Conservation (phyloP, 2,113 vertebrate genomes). For the Lanius collurio region DNA sequence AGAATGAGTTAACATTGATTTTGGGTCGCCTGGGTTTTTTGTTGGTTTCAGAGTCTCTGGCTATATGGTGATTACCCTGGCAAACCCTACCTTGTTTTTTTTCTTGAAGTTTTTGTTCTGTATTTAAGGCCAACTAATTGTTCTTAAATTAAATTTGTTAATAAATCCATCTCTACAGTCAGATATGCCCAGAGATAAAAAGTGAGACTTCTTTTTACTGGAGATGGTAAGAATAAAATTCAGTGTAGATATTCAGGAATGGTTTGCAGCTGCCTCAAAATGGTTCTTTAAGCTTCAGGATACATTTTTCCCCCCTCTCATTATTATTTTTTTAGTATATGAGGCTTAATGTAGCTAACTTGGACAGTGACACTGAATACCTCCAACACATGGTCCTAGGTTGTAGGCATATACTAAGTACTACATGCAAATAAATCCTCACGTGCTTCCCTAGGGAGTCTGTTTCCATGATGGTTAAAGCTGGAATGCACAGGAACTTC, state of each 20-base stretch:
- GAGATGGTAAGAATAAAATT: not conserved
- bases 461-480: not conserved
- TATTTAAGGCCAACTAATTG: not conserved
- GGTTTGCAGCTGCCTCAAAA: not conserved
- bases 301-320: not conserved
- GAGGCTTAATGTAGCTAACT: not conserved
- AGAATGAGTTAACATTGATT: not conserved
- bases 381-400: not conserved
- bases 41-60: not conserved
- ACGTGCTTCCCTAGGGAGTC: not conserved
- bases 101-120: not conserved
- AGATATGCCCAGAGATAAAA: not conserved
- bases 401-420: not conserved
- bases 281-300: not conserved
- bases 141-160: not conserved
- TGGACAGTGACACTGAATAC: not conserved
- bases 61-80: not conserved
- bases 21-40: not conserved
- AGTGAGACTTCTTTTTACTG: not conserved
- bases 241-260: accelerated
- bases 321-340: not conserved
- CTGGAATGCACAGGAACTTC: not conserved
- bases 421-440: not conserved
- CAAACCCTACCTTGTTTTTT: not conserved
- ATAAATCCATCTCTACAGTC: not conserved